Base-by-base conservation (phyloP, 1,140 invertebrate species). In the Megalonaias nervosa region DNA sequence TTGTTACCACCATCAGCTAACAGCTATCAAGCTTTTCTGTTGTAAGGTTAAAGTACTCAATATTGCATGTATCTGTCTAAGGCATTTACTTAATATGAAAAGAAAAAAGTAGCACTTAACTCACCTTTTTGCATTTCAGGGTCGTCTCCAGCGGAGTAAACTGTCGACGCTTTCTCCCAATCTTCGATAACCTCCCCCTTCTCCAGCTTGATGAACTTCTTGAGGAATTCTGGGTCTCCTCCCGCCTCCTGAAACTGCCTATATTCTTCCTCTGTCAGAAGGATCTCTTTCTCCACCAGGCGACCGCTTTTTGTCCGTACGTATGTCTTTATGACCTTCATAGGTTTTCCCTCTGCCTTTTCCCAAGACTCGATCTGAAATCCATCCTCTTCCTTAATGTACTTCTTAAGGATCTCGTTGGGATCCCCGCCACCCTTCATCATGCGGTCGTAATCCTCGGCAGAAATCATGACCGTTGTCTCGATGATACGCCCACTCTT, bases 261-360 rank as follows among this genome's bases (percentile, higher is more conserved):
- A 76, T 85, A 90, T 73, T 91, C 90, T 3, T 90, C 89, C 66
- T 90, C 90, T n/a, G 89, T 90, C 79, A 90, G 72, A 38, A 90
- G 58, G 13, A 90, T 81, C n/a, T 85, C 85, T 73, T 90, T 89
- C 77, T 90, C 88, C 23, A 90, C 85, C 62, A 90, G 79, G 21
- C 88, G 72, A 21, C 89, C 89, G 80, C 89, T 90, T 75, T 89
- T 89, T 38, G 89, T 90, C 62, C 89, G 70, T 3, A 90, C 79
- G 74, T 81, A 84, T 15, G 89, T 89, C 75, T 89, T 90, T 12
- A 90, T 82, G 6, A 90, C 88, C 77, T 87, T 87, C 87, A 88
- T 84, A 9, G 86, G 80, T 19, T 77, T 79, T 23, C 81, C 70
- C 26, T 84, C 77, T 2, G 82, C 81, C 68, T 86, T 86, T 68